Conservation (phyloP, 2,888 invertebrate species). For the Rotaria magnacalcarata region DNA sequence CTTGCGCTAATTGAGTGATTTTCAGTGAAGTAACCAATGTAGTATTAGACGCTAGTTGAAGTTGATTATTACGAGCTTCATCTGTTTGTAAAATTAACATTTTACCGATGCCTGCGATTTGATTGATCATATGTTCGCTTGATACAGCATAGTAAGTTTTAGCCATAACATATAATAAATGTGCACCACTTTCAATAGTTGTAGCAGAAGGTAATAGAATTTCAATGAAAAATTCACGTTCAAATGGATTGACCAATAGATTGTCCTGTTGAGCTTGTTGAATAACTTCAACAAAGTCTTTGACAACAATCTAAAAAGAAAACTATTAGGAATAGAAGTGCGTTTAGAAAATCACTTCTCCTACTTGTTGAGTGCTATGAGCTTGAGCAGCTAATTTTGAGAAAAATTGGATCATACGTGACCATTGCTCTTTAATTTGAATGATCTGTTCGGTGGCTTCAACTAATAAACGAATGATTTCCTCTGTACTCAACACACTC, state of each 20-base stretch:
- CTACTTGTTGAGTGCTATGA: not conserved
- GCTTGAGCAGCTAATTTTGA: not conserved
- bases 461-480: not conserved
- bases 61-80: not conserved
- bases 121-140: not conserved
- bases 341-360: not conserved
- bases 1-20: not conserved
- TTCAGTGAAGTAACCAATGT: not conserved
- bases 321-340: too few relatives aligned
- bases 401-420: not conserved
- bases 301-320: not conserved
- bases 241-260: not conserved
- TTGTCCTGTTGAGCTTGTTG: not conserved
- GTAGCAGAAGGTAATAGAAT: not conserved
- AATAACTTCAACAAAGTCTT: not conserved
- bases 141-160: not conserved
- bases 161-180: not conserved
- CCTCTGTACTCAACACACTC: not conserved
- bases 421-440: not conserved
- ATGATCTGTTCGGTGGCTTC: not conserved
- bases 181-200: not conserved
- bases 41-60: not conserved
- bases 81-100: not conserved
- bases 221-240: not conserved
- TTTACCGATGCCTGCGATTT: not conserved